A percentile compares a stretch with the other conserved stretches of the same genome.
phyloP scores from a whole-genome alignment of 2,797 vertebrate genomes.

The Acanthurus lineatus region DNA sequence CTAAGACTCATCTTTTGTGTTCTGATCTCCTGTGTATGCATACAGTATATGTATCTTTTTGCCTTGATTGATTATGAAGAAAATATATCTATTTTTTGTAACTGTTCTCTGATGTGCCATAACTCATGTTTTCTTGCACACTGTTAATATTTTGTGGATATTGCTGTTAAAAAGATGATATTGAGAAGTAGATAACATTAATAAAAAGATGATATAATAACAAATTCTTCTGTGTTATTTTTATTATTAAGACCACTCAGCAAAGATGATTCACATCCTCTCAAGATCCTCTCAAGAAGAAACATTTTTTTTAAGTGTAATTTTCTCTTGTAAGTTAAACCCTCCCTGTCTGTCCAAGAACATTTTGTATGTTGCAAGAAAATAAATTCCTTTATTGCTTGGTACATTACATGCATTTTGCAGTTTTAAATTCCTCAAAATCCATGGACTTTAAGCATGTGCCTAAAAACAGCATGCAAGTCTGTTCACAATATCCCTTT shows the following conservation, averaged over 20 bases:
- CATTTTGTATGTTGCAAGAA: too few species aligned
- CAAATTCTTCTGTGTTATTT: constrained; percentile 3
- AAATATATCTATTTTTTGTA: constrained; percentile 90
- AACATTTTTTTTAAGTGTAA: too few species aligned
- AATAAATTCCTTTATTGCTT: too few species aligned
- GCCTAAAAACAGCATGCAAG: too few species aligned
- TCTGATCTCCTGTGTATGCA: constrained; percentile 85
- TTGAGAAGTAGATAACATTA: constrained; percentile 86
- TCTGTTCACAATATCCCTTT: too few species aligned
- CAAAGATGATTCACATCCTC: too few species aligned
- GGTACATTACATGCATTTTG: too few species aligned
- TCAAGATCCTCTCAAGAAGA: too few species aligned
- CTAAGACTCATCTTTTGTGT: constrained; percentile 81
- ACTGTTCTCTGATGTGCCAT: constrained; percentile 89
- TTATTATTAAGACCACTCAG: not conserved
- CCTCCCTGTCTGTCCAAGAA: too few species aligned
- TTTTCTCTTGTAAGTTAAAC: too few species aligned
- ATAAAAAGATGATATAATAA: constrained; percentile 83
- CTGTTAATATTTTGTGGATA: constrained; percentile 92
- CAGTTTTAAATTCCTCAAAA: too few species aligned
- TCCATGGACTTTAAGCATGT: too few species aligned
- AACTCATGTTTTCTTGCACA: constrained; percentile 87
- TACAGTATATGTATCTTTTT: constrained; percentile 85
- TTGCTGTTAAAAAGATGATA: constrained; percentile 87
- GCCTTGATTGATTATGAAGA: constrained; percentile 88